phyloP scores from a whole-genome alignment of 2,888 invertebrate species.

The Drosophila subsilvestris region DNA sequence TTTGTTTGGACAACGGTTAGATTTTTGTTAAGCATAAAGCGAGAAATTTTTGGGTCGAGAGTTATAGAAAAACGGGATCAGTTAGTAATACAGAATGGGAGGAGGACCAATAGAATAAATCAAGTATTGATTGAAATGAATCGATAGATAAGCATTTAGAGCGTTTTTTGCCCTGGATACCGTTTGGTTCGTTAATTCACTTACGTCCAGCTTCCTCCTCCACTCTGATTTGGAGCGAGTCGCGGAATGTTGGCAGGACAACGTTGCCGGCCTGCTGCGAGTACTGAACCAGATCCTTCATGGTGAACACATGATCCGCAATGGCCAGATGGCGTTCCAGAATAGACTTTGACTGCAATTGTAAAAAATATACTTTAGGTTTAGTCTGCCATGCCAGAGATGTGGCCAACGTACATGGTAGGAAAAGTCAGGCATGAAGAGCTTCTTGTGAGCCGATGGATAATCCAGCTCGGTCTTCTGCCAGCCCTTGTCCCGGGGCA shows the following conservation, averaged over 20 bases:
- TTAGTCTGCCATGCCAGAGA: not conserved
- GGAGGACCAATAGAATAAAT: slow-evolving; percentile 59
- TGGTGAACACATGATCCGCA: slow-evolving; percentile 90
- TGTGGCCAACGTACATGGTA: slow-evolving; percentile 88
- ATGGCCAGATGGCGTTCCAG: slow-evolving; percentile 95
- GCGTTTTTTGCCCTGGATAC: slow-evolving; percentile 1
- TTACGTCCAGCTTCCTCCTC: slow-evolving; percentile 91
- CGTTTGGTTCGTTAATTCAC: slow-evolving; percentile 74
- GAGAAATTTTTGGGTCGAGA: slow-evolving; percentile 52
- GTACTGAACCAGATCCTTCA: slow-evolving; percentile 88
- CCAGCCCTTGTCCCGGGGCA: slow-evolving; percentile 96
- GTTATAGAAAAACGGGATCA: slow-evolving; percentile 63
- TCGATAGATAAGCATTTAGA: slow-evolving; percentile 27
- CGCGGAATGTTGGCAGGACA: slow-evolving; percentile 89
- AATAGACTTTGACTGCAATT: slow-evolving; percentile 90
- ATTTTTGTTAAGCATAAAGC: slow-evolving; percentile 45
- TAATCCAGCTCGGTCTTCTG: slow-evolving; percentile 89
- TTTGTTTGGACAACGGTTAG: slow-evolving; percentile 58
- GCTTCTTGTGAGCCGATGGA: slow-evolving; percentile 93
- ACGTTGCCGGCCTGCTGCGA: slow-evolving; percentile 85
- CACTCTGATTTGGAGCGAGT: slow-evolving; percentile 89
- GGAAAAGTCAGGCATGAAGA: slow-evolving; percentile 91
- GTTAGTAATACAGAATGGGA: slow-evolving; percentile 62
- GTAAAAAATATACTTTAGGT: not conserved
- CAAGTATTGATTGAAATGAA: slow-evolving; percentile 32